Evolutionary conservation across 1,140 invertebrate species (phyloP), one percentile per base, ranked within the genome.

Genomic region (Camponotus vicinus): DNA sequence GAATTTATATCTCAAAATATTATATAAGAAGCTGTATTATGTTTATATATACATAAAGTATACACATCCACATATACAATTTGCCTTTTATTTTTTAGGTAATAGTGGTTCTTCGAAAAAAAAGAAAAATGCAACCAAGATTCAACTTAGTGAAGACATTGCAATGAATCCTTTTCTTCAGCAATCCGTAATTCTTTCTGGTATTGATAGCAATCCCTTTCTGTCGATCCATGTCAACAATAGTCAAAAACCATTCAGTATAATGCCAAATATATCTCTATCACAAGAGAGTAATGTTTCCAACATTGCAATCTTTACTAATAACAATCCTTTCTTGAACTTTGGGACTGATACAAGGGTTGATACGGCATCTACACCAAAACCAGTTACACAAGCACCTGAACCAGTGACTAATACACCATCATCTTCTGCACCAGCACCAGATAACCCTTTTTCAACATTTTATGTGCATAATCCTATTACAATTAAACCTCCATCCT

Each of bases 251-350:
- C 61, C 15, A 34, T 32, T 32, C 32, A 8, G 3, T 1, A 1
- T 21, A n/a, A 15, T 11, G 11, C 13, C 21, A 52, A 49, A 18
- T 18, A 70, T 67, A 37, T 18, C 27, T 21, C 0, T 13, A 4
- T 4, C 11, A 18, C 42, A 27, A 34, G 13, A 69, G 42, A 45
- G 13, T 11, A 42, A 69, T 4, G 3, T n/a, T 13, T 45, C 8
- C 40, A 27, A 5, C 9, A 11, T 13, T 13, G 8, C n/a, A 40
- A 49, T 6, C 5, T 55, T 73, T n/a, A 55, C 7, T 8, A 55
- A 34, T 15, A 79, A 52, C 37, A 80, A 80, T 80, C 77, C 77
- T 5, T 80, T 80, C 21, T 67, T 67, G 5, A 80, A 52, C n/a
- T 21, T 18, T 34, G 66, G 40, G 27, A 27, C 13, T 6, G 2